Base-by-base conservation (phyloP, 2,113 vertebrate species). In the Oncorhynchus masou region DNA sequence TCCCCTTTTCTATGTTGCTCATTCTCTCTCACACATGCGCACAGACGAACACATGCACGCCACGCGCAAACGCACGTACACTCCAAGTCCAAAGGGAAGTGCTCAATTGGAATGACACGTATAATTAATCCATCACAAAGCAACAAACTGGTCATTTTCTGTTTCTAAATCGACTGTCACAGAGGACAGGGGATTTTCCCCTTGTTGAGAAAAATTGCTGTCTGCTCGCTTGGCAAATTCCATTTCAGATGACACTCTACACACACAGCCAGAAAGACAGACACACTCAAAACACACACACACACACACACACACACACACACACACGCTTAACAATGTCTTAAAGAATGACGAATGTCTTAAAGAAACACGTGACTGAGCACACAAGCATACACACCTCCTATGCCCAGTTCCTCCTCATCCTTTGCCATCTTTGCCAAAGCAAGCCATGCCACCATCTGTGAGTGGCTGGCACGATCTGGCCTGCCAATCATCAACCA, bases 371-470 rank as follows among this genome's bases (percentile, higher is more conserved):
- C 29, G 71, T 62, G 45, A 71, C 45, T 24, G 60, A 29, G 45
- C 74, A 75, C 69, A 74, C 60, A 60, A 16, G 34, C 34, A 45
- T 59, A 74, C 20, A 76, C 29, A 67, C 22, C 74, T 86, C 65
- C 31, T 76, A 69, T 29, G 24, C 60, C 27, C 27, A 27, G 27
- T 27, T 70, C 34, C 73, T 68, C 15, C 48, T 66, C 70, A 75
- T 86, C 69, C 68, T 78, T 15, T 83, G 77, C 83, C 88, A 89
- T 91, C 84, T 88, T 85, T 73, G 81, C 78, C 71, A 67, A 71
- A 68, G 77, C 71, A 84, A 80, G 81, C 74, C 83, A 80, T 69
- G 64, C 68, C 76, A 83, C 88, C 90, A 91, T 91, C 86, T 87
- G 84, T 67, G 81, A 79, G 76, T 79, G 54, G 9, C 39, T 84